phyloP scores from a whole-genome alignment of 2,888 invertebrate species.

The Ramazzottius varieornatus region DNA sequence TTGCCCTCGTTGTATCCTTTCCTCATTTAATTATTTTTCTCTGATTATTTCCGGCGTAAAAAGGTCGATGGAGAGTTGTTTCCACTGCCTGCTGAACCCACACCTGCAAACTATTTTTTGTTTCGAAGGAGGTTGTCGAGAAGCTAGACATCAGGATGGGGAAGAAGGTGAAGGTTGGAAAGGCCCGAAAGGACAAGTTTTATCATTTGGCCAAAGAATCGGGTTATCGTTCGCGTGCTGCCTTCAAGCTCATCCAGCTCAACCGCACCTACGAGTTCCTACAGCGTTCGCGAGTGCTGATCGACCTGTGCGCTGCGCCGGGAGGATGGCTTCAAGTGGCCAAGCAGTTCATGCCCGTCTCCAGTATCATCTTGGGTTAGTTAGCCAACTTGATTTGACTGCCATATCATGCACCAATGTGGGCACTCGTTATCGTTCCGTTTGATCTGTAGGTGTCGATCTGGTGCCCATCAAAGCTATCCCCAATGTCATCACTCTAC shows the following conservation, averaged over 20 bases:
- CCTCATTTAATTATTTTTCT: too few species aligned
- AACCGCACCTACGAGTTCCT: slow-evolving; percentile 90
- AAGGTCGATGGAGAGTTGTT: too few species aligned
- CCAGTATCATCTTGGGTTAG: slow-evolving; percentile 58
- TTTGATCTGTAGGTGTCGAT: slow-evolving; percentile 42
- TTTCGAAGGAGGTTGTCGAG: too few species aligned
- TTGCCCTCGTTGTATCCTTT: too few species aligned
- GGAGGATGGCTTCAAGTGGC: slow-evolving; percentile 98
- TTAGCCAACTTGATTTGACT: too few species aligned
- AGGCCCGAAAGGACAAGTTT: slow-evolving; percentile 89
- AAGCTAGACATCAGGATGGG: too few species aligned
- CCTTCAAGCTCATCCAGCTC: slow-evolving; percentile 93
- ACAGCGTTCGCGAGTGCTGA: slow-evolving; percentile 74
- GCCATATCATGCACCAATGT: too few species aligned
- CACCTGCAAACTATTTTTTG: too few species aligned
- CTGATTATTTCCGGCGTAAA: too few species aligned
- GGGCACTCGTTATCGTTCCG: too few species aligned
- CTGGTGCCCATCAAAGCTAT: slow-evolving; percentile 73
- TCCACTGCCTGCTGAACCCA: too few species aligned
- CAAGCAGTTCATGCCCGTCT: slow-evolving; percentile 83
- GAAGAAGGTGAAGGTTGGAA: slow-evolving; percentile 82
- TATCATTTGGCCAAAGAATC: slow-evolving; percentile 96
- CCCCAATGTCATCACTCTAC: slow-evolving; percentile 59
- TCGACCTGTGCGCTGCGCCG: slow-evolving; percentile 95
- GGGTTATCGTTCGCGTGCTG: slow-evolving; percentile 83